Percentiles rank a stretch among this genome's conserved stretches.
These are phyloP conservation scores for Horisme vitalbata DNA, from an alignment of 2,888 invertebrate species.

Conservation along the genomic window DNA sequence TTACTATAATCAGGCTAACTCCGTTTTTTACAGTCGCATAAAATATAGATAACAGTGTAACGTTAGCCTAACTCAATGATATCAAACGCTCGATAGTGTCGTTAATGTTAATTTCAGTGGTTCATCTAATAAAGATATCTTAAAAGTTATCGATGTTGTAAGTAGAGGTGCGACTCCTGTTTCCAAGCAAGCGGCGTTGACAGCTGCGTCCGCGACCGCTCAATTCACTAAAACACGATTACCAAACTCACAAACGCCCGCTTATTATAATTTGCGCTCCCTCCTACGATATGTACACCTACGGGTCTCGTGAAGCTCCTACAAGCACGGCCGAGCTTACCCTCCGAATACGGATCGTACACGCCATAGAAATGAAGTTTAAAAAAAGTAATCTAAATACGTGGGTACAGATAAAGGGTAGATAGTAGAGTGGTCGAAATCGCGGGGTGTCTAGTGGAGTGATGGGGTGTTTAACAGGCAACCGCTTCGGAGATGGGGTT, in stretches of 20 bases:
- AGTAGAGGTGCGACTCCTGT: constrained; percentile 31
- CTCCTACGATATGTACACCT: constrained; percentile 52
- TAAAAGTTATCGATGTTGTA: constrained; percentile 50
- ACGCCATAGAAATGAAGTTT: constrained; percentile 3
- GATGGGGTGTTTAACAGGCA: constrained; percentile 82
- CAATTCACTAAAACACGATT: neutral
- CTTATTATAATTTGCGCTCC: constrained; percentile 6
- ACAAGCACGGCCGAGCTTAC: constrained; percentile 4
- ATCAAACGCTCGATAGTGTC: constrained; percentile 44
- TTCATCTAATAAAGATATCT: constrained; percentile 48
- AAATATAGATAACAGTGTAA: constrained; percentile 40
- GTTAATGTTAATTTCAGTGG: constrained; percentile 41
- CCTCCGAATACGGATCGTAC: constrained; percentile 6
- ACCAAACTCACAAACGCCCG: neutral
- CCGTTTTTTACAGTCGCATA: constrained; percentile 38
- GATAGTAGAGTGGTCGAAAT: constrained; percentile 9
- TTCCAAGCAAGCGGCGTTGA: neutral
- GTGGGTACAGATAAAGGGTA: neutral
- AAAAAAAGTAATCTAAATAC: neutral
- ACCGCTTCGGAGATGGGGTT: constrained; percentile 90
- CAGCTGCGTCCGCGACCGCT: constrained; percentile 14
- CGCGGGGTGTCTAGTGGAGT: constrained; percentile 5
- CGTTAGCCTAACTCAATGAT: constrained; percentile 47
- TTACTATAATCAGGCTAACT: constrained; percentile 45
- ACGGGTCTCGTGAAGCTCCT: constrained; percentile 15